Evolutionary conservation across 2,888 invertebrate genomes (phyloP).

Genomic region (Drosophila neonasuta): DNA sequence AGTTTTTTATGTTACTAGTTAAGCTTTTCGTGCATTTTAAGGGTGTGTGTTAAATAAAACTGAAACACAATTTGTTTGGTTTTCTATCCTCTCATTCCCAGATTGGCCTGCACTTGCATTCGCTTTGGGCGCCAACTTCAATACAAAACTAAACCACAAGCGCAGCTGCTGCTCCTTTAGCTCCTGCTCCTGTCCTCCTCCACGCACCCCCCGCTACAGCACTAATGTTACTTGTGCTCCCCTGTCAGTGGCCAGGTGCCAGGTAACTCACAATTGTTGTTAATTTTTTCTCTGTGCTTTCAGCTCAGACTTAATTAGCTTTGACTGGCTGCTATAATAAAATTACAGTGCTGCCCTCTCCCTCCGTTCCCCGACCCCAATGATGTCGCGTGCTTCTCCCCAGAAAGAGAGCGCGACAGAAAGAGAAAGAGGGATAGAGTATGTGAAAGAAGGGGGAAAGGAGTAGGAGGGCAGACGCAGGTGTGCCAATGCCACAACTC

Average conservation of each 20-base stretch:
- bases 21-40: too few relatives aligned
- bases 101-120: slow-evolving; percentile 10
- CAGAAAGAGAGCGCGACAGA: background rate
- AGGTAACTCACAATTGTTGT: slow-evolving; percentile 42
- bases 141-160: slow-evolving; percentile 53
- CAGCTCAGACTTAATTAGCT: slow-evolving; percentile 68
- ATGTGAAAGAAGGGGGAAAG: background rate
- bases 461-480: slow-evolving; percentile 42
- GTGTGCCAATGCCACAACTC: slow-evolving; percentile 62
- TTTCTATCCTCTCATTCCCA: background rate
- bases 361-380: background rate
- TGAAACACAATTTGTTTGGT: background rate
- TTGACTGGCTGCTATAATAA: slow-evolving; percentile 59
- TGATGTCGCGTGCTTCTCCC: slow-evolving; percentile 44
- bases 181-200: slow-evolving; percentile 6
- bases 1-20: too few relatives aligned
- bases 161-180: slow-evolving; percentile 40
- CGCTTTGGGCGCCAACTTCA: slow-evolving; percentile 42
- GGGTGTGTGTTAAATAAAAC: background rate
- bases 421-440: background rate
- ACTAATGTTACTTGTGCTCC: slow-evolving; percentile 3
- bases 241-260: slow-evolving; percentile 45
- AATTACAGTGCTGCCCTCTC: slow-evolving; percentile 35
- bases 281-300: slow-evolving; percentile 48
- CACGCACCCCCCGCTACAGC: background rate